Conservation (phyloP, 1,140 invertebrate species). For the Euglossa dilemma region DNA sequence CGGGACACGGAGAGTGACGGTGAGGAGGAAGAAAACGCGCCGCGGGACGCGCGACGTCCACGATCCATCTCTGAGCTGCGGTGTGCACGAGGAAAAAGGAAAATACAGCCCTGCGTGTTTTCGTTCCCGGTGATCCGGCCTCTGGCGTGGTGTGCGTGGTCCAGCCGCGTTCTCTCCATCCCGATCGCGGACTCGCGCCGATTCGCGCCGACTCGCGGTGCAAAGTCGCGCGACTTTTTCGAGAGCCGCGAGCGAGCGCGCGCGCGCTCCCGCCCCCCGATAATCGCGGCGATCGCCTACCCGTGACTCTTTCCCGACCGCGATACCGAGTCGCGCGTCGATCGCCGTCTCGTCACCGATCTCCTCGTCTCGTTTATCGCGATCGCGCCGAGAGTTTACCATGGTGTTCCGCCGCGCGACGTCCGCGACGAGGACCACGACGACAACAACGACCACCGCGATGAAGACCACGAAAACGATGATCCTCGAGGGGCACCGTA, state of each 20-base stretch:
- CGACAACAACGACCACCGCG: too few species aligned
- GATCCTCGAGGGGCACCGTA: constrained; percentile 62
- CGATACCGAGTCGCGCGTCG: constrained; percentile 2
- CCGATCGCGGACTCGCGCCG: too few species aligned
- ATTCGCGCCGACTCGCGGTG: too few species aligned
- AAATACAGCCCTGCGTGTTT: not conserved
- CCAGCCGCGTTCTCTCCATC: not conserved
- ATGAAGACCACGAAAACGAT: constrained; percentile 42
- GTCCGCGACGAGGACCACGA: constrained; percentile 44
- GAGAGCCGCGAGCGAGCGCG: too few species aligned
- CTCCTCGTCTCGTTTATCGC: constrained; percentile 19
- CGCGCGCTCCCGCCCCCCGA: not conserved
- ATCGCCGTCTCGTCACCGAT: constrained; percentile 18
- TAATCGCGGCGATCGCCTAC: not conserved
- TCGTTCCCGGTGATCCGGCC: not conserved
- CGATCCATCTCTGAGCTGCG: not conserved
- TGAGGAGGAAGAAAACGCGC: constrained; percentile 50
- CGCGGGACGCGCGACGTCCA: not conserved
- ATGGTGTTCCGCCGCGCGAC: constrained; percentile 43
- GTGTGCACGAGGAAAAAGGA: not conserved
- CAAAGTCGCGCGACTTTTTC: too few species aligned
- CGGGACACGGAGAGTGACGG: constrained; percentile 64
- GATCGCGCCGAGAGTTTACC: constrained; percentile 33
- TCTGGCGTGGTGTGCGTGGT: too few species aligned
- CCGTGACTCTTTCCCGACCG: too few species aligned